Evolutionary conservation across 2,888 invertebrate species (phyloP), one percentile per base, ranked within the genome.

Genomic region (Torymus aiolomorphi): DNA sequence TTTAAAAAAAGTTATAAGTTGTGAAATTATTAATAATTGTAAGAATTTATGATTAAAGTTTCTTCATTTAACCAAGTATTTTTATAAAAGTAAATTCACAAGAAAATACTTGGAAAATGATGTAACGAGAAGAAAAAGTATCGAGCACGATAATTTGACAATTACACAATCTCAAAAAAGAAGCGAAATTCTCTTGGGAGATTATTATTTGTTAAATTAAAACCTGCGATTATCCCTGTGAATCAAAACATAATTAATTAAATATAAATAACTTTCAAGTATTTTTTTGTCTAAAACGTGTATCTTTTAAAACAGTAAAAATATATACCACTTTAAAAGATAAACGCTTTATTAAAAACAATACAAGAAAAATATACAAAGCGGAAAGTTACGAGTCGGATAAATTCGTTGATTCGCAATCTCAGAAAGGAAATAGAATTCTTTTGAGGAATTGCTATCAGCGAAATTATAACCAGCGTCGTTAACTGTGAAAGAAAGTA

Each of bases 381-480:
- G 72, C 13, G 66, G 66, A 72, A 71, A 54, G 51, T 13, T 5
- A 10, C 59, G 12, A 71, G n/a, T 56, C 18, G 20, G 31, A 77
- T 71, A 71, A 71, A 56, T 63, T 51, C 16, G 52, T 14, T 16
- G 52, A 54, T 56, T 80, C 67, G 52, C 14, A 70, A 69, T 73
- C 61, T 62, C 10, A n/a, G 18, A 24, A 52, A 70, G 31, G 49
- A 78, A 69, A 31, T 66, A 66, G 49, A 66, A 73, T 76, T 67
- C 31, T 57, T 65, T 71, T 18, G 24, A 66, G 24, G 24, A n/a
- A 76, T 57, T 12, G 61, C 56, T 57, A 24, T n/a, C 31, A 42
- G 57, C 65, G 49, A 66, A 79, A 75, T 62, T 78, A 69, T 56
- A 73, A 57, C 67, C 67, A 54, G 3, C 56, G 73, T 56, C 13